phyloP scores from a whole-genome alignment of 2,797 vertebrate species.

The Melanogrammus aeglefinus region DNA sequence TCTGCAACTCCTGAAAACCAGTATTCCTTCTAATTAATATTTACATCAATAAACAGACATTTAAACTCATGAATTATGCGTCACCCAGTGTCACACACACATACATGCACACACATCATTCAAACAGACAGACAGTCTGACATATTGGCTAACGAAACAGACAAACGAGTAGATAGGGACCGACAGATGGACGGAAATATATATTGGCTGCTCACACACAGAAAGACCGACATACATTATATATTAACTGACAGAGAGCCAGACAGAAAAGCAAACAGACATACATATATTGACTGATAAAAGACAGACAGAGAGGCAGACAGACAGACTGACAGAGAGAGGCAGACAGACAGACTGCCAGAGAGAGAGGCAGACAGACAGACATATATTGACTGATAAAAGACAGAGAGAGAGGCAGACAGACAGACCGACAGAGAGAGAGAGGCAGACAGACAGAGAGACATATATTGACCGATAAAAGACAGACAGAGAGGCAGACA shows the following conservation, averaged over 20 bases:
- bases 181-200: slow-evolving; percentile 11
- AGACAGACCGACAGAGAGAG: no score
- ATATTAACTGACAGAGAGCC: background rate
- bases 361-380: no score
- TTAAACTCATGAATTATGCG: slow-evolving; percentile 67
- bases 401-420: background rate
- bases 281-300: slow-evolving; percentile 7
- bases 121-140: background rate
- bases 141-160: slow-evolving; percentile 6
- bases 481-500: no score
- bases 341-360: background rate
- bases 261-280: no score
- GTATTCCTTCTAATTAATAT: slow-evolving; percentile 58
- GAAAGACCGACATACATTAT: slow-evolving; percentile 18
- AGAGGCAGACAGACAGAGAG: no score
- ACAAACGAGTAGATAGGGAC: slow-evolving; percentile 12
- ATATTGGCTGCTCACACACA: slow-evolving; percentile 31
- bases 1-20: slow-evolving; percentile 39
- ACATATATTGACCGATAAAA: background rate
- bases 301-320: slow-evolving; percentile 5
- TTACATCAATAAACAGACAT: slow-evolving; percentile 63
- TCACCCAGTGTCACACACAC: slow-evolving; percentile 12
- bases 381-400: background rate
- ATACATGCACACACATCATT: no score
- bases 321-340: background rate